Evolutionary conservation across 30 jellyfish, hydroid and myxozoan species (phyloP).

Genomic region (Chrysaora quinquecirrha): DNA sequence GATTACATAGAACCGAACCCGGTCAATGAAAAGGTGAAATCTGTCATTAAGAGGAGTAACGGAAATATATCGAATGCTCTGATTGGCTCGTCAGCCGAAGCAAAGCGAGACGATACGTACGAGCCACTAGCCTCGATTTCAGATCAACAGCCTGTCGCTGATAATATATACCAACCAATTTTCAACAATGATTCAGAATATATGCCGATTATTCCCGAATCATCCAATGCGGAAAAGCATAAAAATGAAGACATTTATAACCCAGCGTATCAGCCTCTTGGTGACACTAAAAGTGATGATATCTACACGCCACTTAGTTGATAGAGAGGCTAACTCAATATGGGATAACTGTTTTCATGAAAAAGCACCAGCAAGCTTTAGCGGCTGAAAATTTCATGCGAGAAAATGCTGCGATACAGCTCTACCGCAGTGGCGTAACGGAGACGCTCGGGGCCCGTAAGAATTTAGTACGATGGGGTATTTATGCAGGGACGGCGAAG

Average conservation of each 20-base stretch:
- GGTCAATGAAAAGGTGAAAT: neutral
- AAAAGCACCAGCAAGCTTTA: neutral
- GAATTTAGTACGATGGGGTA: neutral
- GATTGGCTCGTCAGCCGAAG: neutral
- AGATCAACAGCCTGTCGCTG: neutral
- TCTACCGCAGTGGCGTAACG: neutral
- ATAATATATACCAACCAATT: neutral
- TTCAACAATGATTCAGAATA: neutral
- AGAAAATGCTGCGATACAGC: neutral
- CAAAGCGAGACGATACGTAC: neutral
- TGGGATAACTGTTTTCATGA: neutral
- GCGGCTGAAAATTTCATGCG: neutral
- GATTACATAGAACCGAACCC: neutral
- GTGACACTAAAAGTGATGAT: neutral
- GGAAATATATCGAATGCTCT: neutral
- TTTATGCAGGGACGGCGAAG: neutral
- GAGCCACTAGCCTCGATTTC: neutral
- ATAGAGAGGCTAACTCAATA: neutral
- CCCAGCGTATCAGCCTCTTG: neutral
- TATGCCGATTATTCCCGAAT: neutral
- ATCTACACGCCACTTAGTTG: neutral
- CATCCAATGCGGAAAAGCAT: neutral
- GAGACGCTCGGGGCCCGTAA: no score
- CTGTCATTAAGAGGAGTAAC: neutral
- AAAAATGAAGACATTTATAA: neutral